Conservation (phyloP, 2,797 vertebrate genomes). For the Sebastes reedi region DNA sequence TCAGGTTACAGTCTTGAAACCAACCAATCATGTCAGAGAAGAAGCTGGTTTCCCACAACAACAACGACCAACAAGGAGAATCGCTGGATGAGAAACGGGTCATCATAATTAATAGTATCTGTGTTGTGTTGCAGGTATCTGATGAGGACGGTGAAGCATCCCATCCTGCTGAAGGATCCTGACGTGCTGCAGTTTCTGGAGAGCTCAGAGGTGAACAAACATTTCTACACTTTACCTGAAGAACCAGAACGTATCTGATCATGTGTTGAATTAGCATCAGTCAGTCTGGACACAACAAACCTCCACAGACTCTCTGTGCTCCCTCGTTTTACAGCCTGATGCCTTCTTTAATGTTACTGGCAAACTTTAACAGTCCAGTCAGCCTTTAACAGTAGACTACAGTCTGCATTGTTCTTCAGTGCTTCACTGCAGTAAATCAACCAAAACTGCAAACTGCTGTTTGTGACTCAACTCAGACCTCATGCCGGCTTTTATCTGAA, state of each 20-base stretch:
- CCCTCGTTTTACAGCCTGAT: no score
- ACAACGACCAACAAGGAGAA: not conserved
- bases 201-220: constrained; percentile 89
- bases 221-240: not conserved
- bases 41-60: not conserved
- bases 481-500: not conserved
- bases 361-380: not conserved
- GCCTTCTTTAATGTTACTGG: not conserved
- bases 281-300: no score
- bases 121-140: constrained; percentile 86
- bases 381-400: not conserved
- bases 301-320: no score
- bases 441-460: not conserved
- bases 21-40: no score
- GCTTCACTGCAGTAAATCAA: constrained; percentile 10
- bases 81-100: not conserved
- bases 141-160: constrained; percentile 94
- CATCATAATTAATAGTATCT: no score
- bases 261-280: not conserved
- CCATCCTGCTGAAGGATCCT: constrained; percentile 93
- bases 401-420: not conserved
- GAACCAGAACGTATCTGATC: not conserved
- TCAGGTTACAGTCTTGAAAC: not conserved
- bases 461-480: not conserved
- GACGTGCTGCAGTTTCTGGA: constrained; percentile 96